Conservation (phyloP, 2,888 invertebrate genomes). For the Neoitamus cyanurus region DNA sequence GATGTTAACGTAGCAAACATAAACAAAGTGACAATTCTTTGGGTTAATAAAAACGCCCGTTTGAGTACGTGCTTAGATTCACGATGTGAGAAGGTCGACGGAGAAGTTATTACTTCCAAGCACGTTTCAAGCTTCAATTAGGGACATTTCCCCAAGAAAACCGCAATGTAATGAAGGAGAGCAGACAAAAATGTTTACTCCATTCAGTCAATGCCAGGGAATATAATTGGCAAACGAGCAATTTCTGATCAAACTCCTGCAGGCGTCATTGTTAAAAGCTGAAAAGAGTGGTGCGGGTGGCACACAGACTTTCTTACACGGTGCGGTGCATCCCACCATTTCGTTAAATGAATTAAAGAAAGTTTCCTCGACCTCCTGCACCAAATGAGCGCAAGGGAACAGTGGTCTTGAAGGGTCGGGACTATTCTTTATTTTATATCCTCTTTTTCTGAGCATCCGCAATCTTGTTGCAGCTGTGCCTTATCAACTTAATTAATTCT, state of each 20-base stretch:
- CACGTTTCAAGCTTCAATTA: constrained; percentile 33
- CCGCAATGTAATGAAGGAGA: background rate
- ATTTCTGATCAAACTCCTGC: background rate
- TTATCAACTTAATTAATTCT: background rate
- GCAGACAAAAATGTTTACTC: background rate
- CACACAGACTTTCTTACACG: background rate
- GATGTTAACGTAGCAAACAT: constrained; percentile 17
- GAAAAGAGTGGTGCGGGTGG: background rate
- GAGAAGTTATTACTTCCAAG: constrained; percentile 28
- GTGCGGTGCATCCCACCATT: background rate
- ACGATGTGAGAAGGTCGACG: background rate
- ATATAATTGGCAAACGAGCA: background rate
- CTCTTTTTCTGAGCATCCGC: background rate
- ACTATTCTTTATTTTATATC: background rate
- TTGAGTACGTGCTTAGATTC: constrained; percentile 29
- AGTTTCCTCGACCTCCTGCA: background rate
- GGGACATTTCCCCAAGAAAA: constrained; percentile 17
- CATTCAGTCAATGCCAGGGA: background rate
- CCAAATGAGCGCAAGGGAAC: background rate
- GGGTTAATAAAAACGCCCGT: constrained; percentile 38
- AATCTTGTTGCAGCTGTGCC: background rate
- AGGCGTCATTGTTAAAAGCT: background rate
- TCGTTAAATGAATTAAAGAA: background rate
- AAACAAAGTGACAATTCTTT: constrained; percentile 30
- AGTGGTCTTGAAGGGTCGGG: background rate